phyloP scores from a whole-genome alignment of 1,140 invertebrate genomes.

The Battus philenor region DNA sequence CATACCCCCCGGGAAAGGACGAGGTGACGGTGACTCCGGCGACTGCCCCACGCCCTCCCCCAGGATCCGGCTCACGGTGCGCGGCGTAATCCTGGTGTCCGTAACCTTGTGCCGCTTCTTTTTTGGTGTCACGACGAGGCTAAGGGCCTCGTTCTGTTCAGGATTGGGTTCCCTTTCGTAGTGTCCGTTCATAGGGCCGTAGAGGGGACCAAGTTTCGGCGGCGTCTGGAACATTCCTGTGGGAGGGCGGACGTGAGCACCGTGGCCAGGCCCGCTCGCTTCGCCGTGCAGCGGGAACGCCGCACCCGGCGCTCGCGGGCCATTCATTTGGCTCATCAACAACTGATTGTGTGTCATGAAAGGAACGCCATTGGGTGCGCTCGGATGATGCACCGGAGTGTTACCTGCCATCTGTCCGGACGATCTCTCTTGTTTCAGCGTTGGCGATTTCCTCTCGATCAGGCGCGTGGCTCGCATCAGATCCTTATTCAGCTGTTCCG shows the following conservation, averaged over 20 bases:
- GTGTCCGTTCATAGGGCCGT: conserved; percentile 82
- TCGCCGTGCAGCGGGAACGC: conserved; percentile 71
- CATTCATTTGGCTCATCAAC: conserved; percentile 71
- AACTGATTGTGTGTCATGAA: conserved; percentile 61
- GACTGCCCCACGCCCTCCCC: conserved; percentile 85
- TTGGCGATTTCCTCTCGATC: conserved; percentile 88
- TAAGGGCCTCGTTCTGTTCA: conserved; percentile 95
- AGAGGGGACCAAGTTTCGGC: conserved; percentile 81
- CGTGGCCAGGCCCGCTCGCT: conserved; percentile 77
- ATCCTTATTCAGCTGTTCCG: conserved; percentile 89
- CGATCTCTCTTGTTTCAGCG: conserved; percentile 86
- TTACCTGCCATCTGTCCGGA: conserved; percentile 79
- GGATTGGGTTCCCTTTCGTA: conserved; percentile 81
- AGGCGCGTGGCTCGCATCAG: conserved; percentile 85
- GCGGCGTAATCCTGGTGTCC: conserved; percentile 94
- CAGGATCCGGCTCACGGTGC: conserved; percentile 90
- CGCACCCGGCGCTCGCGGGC: conserved; percentile 73
- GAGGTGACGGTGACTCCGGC: conserved; percentile 82
- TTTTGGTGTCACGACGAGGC: conserved; percentile 94
- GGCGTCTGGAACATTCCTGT: conserved; percentile 89
- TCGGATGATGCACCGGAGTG: conserved; percentile 71
- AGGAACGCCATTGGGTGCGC: conserved; percentile 60
- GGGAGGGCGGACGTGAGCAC: conserved; percentile 82
- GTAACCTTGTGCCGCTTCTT: conserved; percentile 98
- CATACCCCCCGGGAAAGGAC: conserved; percentile 87